A percentile compares a stretch with the other conserved stretches of the same genome.
Evolutionary conservation across 2,113 vertebrate genomes (phyloP).

Genomic region (Rafetus swinhoei): DNA sequence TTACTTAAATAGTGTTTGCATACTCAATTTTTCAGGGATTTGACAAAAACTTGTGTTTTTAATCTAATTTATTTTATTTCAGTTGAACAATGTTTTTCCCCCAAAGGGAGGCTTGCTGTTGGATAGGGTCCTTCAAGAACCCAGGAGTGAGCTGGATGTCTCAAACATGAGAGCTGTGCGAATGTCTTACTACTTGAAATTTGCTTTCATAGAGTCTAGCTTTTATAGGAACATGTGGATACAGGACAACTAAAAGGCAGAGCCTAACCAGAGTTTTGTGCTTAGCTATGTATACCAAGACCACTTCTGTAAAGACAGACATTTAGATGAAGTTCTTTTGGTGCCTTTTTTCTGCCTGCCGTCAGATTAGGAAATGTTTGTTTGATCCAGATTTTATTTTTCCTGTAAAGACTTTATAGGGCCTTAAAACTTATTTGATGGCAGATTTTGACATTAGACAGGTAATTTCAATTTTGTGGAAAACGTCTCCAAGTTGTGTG

Average conservation of each 20-base stretch:
- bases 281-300: not conserved
- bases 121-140: not conserved
- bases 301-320: not conserved
- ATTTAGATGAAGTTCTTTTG: not conserved
- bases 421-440: not conserved
- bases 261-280: fast-evolving
- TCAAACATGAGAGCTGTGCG: not conserved
- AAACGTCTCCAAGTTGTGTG: not conserved
- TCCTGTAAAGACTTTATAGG: not conserved
- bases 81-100: not conserved
- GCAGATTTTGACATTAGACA: not conserved
- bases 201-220: not conserved
- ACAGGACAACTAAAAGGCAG: not conserved
- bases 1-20: not conserved
- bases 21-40: not conserved
- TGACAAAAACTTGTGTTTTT: not conserved
- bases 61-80: not conserved
- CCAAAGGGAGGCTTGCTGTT: not conserved
- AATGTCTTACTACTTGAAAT: not conserved
- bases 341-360: not conserved
- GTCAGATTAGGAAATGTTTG: not conserved
- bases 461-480: not conserved
- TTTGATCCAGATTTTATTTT: not conserved
- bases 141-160: not conserved
- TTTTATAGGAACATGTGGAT: not conserved